Evolutionary conservation across 2,113 vertebrate species (phyloP).

Genomic region (Tylochromis polylepis): DNA sequence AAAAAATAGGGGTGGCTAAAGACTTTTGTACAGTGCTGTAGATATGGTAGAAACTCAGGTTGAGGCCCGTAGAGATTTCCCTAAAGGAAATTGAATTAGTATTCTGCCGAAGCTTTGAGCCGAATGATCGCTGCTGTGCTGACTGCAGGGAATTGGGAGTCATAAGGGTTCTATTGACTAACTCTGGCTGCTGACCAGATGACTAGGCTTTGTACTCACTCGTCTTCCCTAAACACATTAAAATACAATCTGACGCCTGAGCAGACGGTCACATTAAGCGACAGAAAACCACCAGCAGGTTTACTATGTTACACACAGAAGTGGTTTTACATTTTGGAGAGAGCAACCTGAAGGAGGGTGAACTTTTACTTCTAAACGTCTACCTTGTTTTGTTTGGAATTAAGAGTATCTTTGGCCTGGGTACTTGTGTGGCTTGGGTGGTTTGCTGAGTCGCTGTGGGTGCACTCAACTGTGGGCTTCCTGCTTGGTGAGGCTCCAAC

Average conservation of each 20-base stretch:
- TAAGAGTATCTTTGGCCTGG: neutral
- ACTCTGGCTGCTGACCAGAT: constrained; percentile 30
- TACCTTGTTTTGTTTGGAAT: constrained; percentile 25
- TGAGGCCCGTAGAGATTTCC: neutral
- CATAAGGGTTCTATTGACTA: constrained; percentile 33
- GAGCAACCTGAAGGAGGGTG: neutral
- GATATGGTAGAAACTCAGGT: neutral
- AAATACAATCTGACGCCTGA: constrained; percentile 28
- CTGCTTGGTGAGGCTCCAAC: constrained; percentile 52
- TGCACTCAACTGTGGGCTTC: constrained; percentile 25
- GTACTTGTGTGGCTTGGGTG: constrained; percentile 14
- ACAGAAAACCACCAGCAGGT: neutral
- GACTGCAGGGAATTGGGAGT: constrained; percentile 45
- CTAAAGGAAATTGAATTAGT: constrained; percentile 41
- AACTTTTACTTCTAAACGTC: neutral
- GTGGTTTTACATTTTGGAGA: neutral
- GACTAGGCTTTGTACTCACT: neutral
- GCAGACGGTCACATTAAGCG: neutral
- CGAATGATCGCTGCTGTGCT: constrained; percentile 29
- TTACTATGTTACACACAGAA: neutral
- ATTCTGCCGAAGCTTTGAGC: constrained; percentile 36
- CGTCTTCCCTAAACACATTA: constrained; percentile 33
- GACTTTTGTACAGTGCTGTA: too few relatives aligned
- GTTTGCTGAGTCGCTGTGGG: constrained; percentile 7
- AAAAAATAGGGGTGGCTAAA: neutral